Conservation (phyloP, 2,888 invertebrate species). For the Lasioglossum figueresi region DNA sequence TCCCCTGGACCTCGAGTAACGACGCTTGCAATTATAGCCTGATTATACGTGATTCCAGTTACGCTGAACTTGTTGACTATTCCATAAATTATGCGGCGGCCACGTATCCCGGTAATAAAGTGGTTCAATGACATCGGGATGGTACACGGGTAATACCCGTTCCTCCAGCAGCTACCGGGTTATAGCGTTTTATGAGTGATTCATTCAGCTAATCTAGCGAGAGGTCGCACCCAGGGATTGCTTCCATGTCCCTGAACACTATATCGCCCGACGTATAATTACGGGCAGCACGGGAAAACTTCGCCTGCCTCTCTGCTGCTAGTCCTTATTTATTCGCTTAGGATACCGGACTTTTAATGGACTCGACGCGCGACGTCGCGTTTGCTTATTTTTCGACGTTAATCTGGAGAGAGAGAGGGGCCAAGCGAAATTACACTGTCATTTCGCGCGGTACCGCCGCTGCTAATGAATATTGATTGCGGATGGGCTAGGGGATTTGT, state of each 20-base stretch:
- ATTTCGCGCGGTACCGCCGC: neutral
- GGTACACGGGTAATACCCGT: slow-evolving; percentile 12
- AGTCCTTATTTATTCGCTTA: neutral
- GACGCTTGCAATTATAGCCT: slow-evolving; percentile 46
- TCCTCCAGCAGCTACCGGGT: slow-evolving; percentile 39
- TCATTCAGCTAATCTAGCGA: slow-evolving; percentile 50
- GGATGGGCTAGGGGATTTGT: neutral
- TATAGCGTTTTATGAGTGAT: slow-evolving; percentile 52
- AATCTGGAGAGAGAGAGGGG: neutral
- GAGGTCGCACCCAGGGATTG: slow-evolving; percentile 2
- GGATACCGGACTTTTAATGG: neutral
- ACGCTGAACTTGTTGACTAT: slow-evolving; percentile 66
- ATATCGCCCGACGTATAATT: slow-evolving; percentile 1
- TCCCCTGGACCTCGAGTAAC: slow-evolving; percentile 10
- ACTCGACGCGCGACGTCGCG: neutral
- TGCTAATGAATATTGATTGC: slow-evolving; percentile 13
- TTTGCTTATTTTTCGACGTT: neutral
- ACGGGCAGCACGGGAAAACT: neutral
- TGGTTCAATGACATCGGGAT: slow-evolving; percentile 69
- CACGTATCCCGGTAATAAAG: slow-evolving; percentile 67
- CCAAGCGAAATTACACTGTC: neutral
- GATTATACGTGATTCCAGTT: slow-evolving; percentile 62
- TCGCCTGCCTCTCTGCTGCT: neutral
- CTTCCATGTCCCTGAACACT: neutral
- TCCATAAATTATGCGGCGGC: slow-evolving; percentile 66